Evolutionary conservation across 1,140 invertebrate genomes (phyloP).

Genomic region (Marisa cornuarietis): DNA sequence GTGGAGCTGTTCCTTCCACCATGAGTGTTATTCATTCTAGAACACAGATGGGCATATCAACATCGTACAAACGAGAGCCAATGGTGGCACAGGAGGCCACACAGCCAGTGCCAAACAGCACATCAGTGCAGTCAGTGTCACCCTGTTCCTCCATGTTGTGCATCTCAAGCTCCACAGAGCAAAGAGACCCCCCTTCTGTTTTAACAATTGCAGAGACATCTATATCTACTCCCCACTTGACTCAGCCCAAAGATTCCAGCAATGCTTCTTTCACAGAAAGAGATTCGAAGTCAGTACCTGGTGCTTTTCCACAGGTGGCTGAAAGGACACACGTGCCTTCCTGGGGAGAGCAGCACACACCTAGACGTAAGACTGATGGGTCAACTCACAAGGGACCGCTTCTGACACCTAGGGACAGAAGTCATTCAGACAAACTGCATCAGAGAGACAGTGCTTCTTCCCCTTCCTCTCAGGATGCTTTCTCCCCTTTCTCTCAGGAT

Average conservation of each 20-base stretch:
- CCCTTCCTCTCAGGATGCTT: background rate
- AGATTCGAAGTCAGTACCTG: too few relatives aligned
- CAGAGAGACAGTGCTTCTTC: background rate
- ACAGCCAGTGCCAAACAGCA: conserved; percentile 20
- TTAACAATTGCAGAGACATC: background rate
- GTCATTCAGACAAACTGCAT: conserved; percentile 5
- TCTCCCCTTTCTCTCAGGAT: background rate
- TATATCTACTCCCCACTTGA: background rate
- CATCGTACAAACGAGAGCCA: conserved; percentile 51
- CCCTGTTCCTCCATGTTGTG: conserved; percentile 16
- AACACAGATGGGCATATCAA: conserved; percentile 41
- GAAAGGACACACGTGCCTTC: background rate
- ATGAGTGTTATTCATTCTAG: conserved; percentile 36
- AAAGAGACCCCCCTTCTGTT: background rate
- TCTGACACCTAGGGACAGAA: conserved; percentile 21
- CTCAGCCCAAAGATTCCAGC: background rate
- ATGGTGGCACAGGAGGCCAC: conserved; percentile 44
- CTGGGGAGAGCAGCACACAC: conserved; percentile 1
- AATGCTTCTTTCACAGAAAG: background rate
- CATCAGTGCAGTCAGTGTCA: conserved; percentile 12
- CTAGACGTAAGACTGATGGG: background rate
- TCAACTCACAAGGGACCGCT: background rate
- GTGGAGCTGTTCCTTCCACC: conserved; percentile 14
- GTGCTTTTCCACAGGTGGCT: conserved; percentile 8
- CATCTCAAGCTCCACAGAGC: conserved; percentile 1